Conservation (phyloP, 2,797 vertebrate genomes). For the Dicrostonyx torquatus region DNA sequence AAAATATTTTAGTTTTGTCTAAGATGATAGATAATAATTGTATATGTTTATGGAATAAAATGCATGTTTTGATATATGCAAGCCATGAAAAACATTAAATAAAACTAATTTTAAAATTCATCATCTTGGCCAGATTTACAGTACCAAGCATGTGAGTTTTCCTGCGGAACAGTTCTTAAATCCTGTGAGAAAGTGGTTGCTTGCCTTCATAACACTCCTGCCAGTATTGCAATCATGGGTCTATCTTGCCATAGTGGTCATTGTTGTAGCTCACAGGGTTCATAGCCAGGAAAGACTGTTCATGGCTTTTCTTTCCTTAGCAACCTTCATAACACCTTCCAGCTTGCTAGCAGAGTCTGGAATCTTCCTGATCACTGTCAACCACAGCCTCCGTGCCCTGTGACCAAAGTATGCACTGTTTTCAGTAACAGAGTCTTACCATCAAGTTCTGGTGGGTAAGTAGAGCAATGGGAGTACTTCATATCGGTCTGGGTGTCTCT, state of each 20-base stretch:
- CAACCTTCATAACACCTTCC: not conserved
- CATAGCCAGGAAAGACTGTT: not conserved
- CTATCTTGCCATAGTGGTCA: not conserved
- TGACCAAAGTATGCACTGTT: not conserved
- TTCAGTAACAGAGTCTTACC: not conserved
- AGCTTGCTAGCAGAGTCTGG: not conserved
- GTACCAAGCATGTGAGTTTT: not conserved
- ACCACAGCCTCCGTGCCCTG: not conserved
- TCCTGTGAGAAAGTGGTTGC: not conserved
- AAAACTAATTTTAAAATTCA: slow-evolving; percentile 15
- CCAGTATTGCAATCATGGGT: not conserved
- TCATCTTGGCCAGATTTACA: not conserved
- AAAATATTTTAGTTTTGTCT: slow-evolving; percentile 9
- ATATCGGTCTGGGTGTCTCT: not conserved
- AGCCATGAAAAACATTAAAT: not conserved
- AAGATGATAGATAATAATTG: not conserved
- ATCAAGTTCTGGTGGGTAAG: not conserved
- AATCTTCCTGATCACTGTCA: not conserved
- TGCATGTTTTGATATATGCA: not conserved
- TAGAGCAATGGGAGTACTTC: not conserved
- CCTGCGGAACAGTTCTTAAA: not conserved
- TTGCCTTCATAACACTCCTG: not conserved
- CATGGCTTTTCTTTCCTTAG: not conserved
- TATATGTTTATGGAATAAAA: not conserved
- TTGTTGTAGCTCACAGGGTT: not conserved